A percentile compares a stretch with the other conserved stretches of the same genome.
These are phyloP conservation scores for Acanthiza pusilla DNA, from an alignment of 2,797 vertebrate genomes.

Conservation along the genomic window DNA sequence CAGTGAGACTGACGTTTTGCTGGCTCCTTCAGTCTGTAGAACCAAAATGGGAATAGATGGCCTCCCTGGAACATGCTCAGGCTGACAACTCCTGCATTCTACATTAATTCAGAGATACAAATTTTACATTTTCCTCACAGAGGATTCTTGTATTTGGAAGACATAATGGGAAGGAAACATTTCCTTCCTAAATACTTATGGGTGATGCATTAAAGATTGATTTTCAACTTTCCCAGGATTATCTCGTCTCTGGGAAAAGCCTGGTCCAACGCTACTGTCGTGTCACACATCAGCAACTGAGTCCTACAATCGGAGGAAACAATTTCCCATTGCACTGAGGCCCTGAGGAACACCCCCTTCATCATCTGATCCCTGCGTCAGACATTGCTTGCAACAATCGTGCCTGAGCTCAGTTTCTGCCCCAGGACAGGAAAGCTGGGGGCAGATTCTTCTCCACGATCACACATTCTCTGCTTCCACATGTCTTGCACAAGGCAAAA, in stretches of 20 bases:
- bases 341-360: background rate
- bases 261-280: rapidly evolving
- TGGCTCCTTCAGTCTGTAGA: background rate
- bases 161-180: background rate
- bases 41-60: background rate
- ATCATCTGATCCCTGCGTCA: background rate
- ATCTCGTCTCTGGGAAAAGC: background rate
- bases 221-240: background rate
- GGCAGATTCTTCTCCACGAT: background rate
- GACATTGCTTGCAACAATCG: background rate
- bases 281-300: background rate
- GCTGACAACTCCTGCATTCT: background rate
- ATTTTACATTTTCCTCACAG: background rate
- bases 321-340: background rate
- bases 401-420: background rate
- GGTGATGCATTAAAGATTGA: background rate
- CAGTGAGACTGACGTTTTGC: background rate
- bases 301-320: background rate
- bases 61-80: background rate
- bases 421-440: background rate
- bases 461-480: background rate
- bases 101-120: background rate
- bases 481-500: background rate
- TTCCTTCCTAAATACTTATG: background rate
- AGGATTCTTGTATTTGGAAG: background rate